Base-by-base conservation (phyloP, 2,113 vertebrate species). In the Erythrocercus mccallii region DNA sequence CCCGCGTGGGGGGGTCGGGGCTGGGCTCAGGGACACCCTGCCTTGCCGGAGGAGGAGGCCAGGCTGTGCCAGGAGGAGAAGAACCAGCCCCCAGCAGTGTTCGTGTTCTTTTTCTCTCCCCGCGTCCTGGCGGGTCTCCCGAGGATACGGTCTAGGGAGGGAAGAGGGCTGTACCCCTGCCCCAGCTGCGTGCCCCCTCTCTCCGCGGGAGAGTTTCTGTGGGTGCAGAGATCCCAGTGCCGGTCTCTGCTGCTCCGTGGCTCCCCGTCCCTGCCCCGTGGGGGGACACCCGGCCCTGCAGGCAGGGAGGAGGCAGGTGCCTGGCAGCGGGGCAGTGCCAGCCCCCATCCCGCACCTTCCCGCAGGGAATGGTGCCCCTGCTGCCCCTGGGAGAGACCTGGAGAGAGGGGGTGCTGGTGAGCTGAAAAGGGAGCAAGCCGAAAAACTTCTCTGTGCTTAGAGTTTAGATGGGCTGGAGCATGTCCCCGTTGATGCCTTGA, bases 121-220 rank as follows among this genome's bases (percentile, higher is more conserved):
- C 4, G 0, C 2, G 25, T n/a, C 35, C 68, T 13, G 24, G 35
- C 10, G 66, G 20, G 35, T 91, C 22, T 24, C 42, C 22, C 1
- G 8, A 18, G 33, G 30, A 37, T 15, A 30, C 22, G 38, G 2
- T 13, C 2, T 25, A n/a, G 31, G 4, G 11, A 19, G 11, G 13
- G 4, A 9, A 3, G 8, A 21, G 47, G 11, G 64, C 81, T 42
- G 65, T 25, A 31, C 2, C 16, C 10, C 0, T 4, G 24, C 15
- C 50, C 21, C 58, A 30, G 27, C 69, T 66, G 58, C 12, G 25
- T 20, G 40, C 17, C 1, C 1, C 5, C 38, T 40, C 10, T 23
- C 24, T 16, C 30, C 37, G 38, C 0, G 1, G 16, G 4, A 28
- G 27, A 27, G 45, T 80, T 76, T 69, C 71, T 35, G 24, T 47